Conservation (phyloP, 1,140 invertebrate species). For the Caerostris extrusa region DNA sequence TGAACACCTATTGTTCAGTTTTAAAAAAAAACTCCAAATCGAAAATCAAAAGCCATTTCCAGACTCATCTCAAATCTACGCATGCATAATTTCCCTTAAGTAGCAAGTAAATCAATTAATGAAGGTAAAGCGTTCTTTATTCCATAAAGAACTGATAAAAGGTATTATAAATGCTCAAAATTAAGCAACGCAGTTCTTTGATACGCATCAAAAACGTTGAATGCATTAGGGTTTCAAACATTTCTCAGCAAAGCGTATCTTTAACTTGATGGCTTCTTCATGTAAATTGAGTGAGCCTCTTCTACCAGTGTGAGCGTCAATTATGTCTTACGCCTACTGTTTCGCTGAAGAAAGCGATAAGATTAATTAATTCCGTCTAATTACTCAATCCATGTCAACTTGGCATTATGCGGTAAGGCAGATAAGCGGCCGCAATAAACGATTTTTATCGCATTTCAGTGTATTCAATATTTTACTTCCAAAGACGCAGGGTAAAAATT, state of each 20-base stretch:
- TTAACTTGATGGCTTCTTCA: constrained; percentile 68
- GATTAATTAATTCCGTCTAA: constrained; percentile 73
- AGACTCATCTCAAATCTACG: constrained; percentile 4
- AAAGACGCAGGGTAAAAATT: constrained; percentile 46
- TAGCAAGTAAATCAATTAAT: constrained; percentile 35
- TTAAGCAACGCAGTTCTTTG: constrained; percentile 39
- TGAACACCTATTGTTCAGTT: too few relatives aligned
- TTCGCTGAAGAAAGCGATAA: constrained; percentile 60
- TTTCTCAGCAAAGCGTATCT: constrained; percentile 51
- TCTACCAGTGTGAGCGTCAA: constrained; percentile 44
- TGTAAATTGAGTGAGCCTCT: constrained; percentile 56
- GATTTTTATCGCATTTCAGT: constrained; percentile 70
- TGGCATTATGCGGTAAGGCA: constrained; percentile 56
- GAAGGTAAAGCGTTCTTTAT: constrained; percentile 38
- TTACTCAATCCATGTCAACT: constrained; percentile 73
- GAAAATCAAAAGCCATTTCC: not conserved
- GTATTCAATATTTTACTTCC: constrained; percentile 48
- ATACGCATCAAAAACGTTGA: constrained; percentile 45
- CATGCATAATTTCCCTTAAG: not conserved
- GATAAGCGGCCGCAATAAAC: constrained; percentile 61
- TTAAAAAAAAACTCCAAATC: not conserved
- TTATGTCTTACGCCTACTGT: constrained; percentile 69
- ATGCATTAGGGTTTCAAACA: constrained; percentile 38
- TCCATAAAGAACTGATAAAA: constrained; percentile 41
- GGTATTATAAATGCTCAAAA: constrained; percentile 38